These are phyloP conservation scores for Melieria omissa DNA, from an alignment of 2,888 invertebrate species.

Conservation along the genomic window DNA sequence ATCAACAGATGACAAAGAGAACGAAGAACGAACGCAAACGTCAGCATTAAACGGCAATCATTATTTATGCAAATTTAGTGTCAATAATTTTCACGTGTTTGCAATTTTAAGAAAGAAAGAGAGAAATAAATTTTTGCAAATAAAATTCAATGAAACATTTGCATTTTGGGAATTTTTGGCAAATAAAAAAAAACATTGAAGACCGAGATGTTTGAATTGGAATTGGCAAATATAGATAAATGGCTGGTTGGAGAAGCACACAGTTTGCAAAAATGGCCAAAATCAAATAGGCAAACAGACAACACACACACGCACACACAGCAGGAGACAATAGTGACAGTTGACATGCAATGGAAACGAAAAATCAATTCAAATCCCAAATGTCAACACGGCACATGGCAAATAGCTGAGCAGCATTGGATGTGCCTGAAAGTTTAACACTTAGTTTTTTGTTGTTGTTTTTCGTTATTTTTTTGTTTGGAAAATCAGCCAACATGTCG, in stretches of 20 bases:
- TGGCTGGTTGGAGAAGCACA: not conserved
- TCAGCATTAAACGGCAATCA: constrained; percentile 32
- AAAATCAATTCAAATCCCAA: constrained; percentile 60
- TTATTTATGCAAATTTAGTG: constrained; percentile 60
- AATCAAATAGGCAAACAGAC: constrained; percentile 50
- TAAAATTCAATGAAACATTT: constrained; percentile 45
- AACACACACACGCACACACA: not conserved
- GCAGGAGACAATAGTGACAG: constrained; percentile 21
- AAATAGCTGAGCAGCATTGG: too few species aligned
- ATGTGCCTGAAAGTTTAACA: too few species aligned
- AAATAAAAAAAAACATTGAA: constrained; percentile 38
- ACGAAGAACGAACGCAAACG: too few species aligned
- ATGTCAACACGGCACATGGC: constrained; percentile 50
- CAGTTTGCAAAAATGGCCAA: constrained; percentile 22
- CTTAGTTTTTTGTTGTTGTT: too few species aligned
- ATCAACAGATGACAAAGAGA: too few species aligned
- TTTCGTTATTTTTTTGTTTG: not conserved
- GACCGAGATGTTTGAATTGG: constrained; percentile 31
- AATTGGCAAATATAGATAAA: constrained; percentile 28
- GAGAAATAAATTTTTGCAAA: constrained; percentile 27
- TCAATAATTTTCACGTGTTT: constrained; percentile 46
- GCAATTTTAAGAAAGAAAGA: constrained; percentile 14
- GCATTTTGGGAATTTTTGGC: constrained; percentile 21
- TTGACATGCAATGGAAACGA: constrained; percentile 10
- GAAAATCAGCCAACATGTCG: constrained; percentile 42